Conservation (phyloP, 2,113 vertebrate species). For the Protomyctophum bolini region DNA sequence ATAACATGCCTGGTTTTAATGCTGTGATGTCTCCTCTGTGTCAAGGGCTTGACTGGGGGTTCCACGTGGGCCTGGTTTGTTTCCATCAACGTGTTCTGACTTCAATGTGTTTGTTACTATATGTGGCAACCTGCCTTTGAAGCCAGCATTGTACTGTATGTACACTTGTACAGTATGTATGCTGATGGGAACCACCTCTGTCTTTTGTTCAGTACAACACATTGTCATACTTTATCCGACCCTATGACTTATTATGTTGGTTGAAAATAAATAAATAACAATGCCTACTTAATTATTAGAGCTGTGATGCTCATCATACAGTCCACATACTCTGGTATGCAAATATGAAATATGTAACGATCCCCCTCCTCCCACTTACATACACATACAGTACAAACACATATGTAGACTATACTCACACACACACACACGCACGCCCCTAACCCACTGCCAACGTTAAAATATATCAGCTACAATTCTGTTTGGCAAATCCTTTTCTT, state of each 20-base stretch:
- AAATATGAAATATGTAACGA: slow-evolving; percentile 15
- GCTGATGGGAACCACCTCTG: slow-evolving; percentile 20
- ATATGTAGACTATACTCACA: neutral
- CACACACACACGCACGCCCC: neutral
- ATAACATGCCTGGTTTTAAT: neutral
- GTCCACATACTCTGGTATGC: slow-evolving; percentile 13
- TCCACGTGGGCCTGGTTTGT: slow-evolving; percentile 22
- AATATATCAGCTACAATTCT: slow-evolving; percentile 26
- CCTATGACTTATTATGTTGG: slow-evolving; percentile 22
- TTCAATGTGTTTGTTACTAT: slow-evolving; percentile 25
- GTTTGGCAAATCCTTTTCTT: slow-evolving; percentile 22
- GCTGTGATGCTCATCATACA: slow-evolving; percentile 26
- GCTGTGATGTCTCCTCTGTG: slow-evolving; percentile 18
- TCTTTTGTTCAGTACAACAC: slow-evolving; percentile 14
- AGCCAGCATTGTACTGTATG: slow-evolving; percentile 10
- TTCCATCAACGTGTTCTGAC: slow-evolving; percentile 33
- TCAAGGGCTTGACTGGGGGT: slow-evolving; percentile 21
- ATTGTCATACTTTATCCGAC: slow-evolving; percentile 22
- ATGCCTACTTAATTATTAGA: slow-evolving; percentile 15
- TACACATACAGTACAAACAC: too few relatives aligned
- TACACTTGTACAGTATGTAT: neutral
- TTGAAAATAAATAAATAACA: neutral
- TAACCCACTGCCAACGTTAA: neutral
- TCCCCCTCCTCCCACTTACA: neutral
- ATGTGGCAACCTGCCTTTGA: slow-evolving; percentile 28